Conservation (phyloP, 1,140 invertebrate genomes). For the Melitaea cinxia region DNA sequence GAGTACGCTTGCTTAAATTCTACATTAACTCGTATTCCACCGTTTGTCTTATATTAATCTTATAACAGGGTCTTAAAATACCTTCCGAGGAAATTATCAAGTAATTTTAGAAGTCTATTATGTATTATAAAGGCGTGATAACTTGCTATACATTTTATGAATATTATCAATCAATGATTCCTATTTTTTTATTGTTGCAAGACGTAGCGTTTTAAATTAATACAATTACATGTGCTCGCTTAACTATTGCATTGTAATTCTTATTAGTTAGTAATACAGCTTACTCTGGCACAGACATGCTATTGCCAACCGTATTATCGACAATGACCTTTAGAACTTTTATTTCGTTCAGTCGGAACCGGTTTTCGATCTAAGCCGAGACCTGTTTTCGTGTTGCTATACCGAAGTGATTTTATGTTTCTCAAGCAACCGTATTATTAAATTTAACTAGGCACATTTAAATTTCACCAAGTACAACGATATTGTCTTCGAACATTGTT, state of each 20-base stretch:
- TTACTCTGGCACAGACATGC: conserved; percentile 29
- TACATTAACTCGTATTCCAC: conserved; percentile 28
- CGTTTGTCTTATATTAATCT: conserved; percentile 4
- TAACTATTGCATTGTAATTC: conserved; percentile 13
- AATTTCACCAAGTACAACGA: not conserved
- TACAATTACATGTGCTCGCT: not conserved
- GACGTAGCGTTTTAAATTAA: not conserved
- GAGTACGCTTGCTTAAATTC: conserved; percentile 39
- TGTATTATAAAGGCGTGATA: too few species aligned
- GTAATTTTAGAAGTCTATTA: too few species aligned
- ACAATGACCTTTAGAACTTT: conserved; percentile 72
- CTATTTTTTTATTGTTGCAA: conserved; percentile 10
- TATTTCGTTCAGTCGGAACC: conserved; percentile 67
- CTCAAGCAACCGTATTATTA: conserved; percentile 44
- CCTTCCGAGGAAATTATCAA: not conserved
- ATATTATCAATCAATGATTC: not conserved
- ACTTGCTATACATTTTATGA: not conserved
- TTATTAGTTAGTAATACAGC: conserved; percentile 23
- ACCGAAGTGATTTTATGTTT: conserved; percentile 42
- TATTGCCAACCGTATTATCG: conserved; percentile 48
- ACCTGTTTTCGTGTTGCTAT: conserved; percentile 53
- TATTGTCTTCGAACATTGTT: not conserved
- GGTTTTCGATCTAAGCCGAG: conserved; percentile 49
- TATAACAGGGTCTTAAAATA: not conserved
- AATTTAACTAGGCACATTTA: conserved; percentile 36